These are phyloP conservation scores for Oreochromis grahami DNA, from an alignment of 2,797 vertebrate species.

Conservation along the genomic window DNA sequence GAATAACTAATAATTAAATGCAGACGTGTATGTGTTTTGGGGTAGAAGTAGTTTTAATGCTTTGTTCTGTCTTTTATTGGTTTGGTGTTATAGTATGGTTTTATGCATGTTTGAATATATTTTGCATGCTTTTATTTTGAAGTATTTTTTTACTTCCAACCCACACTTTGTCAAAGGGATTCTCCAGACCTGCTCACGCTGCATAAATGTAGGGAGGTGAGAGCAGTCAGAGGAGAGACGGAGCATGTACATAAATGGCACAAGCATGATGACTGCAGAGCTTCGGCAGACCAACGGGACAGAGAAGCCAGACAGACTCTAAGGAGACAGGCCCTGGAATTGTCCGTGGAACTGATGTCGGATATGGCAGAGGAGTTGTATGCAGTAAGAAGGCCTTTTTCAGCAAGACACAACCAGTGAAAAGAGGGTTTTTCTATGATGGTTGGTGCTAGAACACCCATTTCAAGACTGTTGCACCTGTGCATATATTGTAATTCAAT, in stretches of 20 bases:
- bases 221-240: not conserved
- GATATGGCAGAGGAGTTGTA: not conserved
- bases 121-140: accelerated
- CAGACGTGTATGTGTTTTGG: not conserved
- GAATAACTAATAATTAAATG: not conserved
- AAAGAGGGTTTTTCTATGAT: not conserved
- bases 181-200: not conserved
- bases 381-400: not conserved
- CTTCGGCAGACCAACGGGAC: not conserved
- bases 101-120: not conserved
- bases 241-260: not conserved
- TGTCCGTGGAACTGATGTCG: not conserved
- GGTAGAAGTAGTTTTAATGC: not conserved
- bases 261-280: not conserved
- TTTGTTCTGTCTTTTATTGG: not conserved
- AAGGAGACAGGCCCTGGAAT: not conserved
- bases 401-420: not conserved
- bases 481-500: not conserved
- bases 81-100: not conserved
- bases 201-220: not conserved
- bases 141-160: not conserved
- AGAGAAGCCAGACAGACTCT: not conserved
- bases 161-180: not conserved
- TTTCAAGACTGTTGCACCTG: not conserved
- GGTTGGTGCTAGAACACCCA: not conserved